These are phyloP conservation scores for Caenorhabditis virilis DNA, from an alignment of 2,888 invertebrate genomes.

Conservation along the genomic window DNA sequence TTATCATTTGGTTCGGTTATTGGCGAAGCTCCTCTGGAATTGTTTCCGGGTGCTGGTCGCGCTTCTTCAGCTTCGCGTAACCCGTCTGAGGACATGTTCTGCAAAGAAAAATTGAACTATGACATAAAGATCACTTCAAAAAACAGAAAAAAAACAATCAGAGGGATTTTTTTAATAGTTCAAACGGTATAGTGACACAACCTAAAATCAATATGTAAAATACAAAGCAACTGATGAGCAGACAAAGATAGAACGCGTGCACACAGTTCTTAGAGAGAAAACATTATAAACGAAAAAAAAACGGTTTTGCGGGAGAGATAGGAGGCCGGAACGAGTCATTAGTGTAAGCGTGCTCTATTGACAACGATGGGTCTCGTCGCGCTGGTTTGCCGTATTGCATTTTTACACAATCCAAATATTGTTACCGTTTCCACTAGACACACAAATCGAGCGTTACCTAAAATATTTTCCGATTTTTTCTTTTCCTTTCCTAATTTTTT, in stretches of 20 bases:
- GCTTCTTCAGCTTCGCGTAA: conserved; percentile 34
- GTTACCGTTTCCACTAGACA: no score
- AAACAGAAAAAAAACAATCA: not conserved
- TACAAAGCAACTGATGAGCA: conserved; percentile 18
- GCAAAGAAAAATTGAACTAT: not conserved
- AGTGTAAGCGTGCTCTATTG: conserved; percentile 19
- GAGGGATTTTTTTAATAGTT: conserved; percentile 7
- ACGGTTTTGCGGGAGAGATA: no score
- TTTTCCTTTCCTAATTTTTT: no score
- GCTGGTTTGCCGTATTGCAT: not conserved
- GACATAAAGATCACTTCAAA: not conserved
- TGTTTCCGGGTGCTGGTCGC: conserved; percentile 4
- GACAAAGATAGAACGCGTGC: conserved; percentile 22
- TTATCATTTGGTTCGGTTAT: conserved; percentile 2
- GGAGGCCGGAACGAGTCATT: no score
- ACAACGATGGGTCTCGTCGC: conserved; percentile 15
- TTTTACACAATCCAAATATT: no score
- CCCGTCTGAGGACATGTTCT: not conserved
- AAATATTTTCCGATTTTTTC: no score
- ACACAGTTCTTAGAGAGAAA: conserved; percentile 9
- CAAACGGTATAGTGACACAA: no score
- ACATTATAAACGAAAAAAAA: no score
- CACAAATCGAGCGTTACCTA: no score
- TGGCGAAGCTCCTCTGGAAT: no score
- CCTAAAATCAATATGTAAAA: no score